Base-by-base conservation (phyloP, 2,113 vertebrate species). In the Acrocephalus arundinaceus region DNA sequence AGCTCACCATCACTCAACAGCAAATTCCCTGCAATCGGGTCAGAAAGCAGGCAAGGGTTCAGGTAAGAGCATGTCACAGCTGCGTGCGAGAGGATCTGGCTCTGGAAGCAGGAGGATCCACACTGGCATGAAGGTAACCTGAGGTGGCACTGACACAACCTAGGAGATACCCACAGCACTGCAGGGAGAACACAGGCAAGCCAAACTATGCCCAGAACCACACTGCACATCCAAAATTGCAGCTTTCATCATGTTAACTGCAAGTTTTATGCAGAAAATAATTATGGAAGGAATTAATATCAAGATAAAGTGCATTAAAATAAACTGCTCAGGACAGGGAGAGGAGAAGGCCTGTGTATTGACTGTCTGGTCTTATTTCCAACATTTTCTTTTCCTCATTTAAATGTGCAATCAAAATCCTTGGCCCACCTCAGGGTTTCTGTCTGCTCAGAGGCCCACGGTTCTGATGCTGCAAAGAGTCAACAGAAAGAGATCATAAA, bases 371-470 rank as follows among this genome's bases (percentile, higher is more conserved):
- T 70, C 52, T 72, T 19, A 41, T 35, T 86, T 41, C 13, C n/a
- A 57, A 63, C 2, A 35, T 75, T 85, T 87, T 65, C 6, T 85
- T 87, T 81, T 68, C 45, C 25, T 85, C 11, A 24, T 58, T 77
- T 85, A 80, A 94, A 85, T 19, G 6, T 41, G 4, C 48, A 76
- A 46, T 35, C 30, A 72, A 88, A 93, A 48, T 39, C 55, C n/a
- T 46, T n/a, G 48, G 39, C 39, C 25, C 0, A 1, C 22, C 30
- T 71, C 55, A 63, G 39, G 25, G 37, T 37, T 33, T 79, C 28
- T 4, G 0, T 52, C 17, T 63, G 55, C 75, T 37, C 46, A 62
- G 41, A 80, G 27, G 19, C n/a, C 17, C 41, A 67, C 0, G 0
- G n/a, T 39, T 63, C 46, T 81, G 46, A 43, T 51, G 35, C 19